A percentile compares a stretch with the other conserved stretches of the same genome.
phyloP scores from a whole-genome alignment of 2,888 invertebrate species.

The Monopis laevigella region DNA sequence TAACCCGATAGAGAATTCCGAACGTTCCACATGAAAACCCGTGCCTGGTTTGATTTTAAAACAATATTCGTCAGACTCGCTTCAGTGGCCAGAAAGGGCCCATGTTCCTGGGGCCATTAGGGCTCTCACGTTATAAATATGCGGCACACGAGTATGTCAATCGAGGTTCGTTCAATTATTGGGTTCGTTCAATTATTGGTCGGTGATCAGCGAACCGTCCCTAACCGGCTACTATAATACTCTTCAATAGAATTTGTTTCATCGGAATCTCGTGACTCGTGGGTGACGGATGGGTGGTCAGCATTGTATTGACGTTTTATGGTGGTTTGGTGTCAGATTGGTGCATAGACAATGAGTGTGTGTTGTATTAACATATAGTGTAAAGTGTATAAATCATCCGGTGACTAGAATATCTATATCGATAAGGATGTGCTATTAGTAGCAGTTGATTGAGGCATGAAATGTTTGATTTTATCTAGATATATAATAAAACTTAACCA shows the following conservation, averaged over 20 bases:
- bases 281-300: constrained; percentile 1
- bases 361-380: too few relatives aligned
- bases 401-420: too few relatives aligned
- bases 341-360: neutral
- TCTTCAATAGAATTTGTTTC: constrained; percentile 12
- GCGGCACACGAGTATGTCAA: constrained; percentile 15
- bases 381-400: too few relatives aligned
- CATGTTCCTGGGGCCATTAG: constrained; percentile 10
- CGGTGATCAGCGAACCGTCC: constrained; percentile 11
- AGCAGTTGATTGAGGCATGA: too few relatives aligned
- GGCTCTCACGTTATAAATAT: constrained; percentile 15
- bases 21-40: constrained; percentile 8
- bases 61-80: constrained; percentile 22
- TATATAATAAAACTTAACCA: too few relatives aligned
- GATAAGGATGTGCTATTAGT: too few relatives aligned
- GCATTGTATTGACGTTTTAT: constrained; percentile 8
- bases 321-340: constrained; percentile 1
- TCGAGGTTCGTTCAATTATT: constrained; percentile 14
- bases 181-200: constrained; percentile 14
- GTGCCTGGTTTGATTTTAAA: constrained; percentile 9
- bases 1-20: constrained; percentile 6
- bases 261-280: neutral
- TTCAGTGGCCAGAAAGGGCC: constrained; percentile 26
- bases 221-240: constrained; percentile 1
- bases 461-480: too few relatives aligned